Evolutionary conservation across 2,888 invertebrate species (phyloP).

Genomic region (Cabera pusaria): DNA sequence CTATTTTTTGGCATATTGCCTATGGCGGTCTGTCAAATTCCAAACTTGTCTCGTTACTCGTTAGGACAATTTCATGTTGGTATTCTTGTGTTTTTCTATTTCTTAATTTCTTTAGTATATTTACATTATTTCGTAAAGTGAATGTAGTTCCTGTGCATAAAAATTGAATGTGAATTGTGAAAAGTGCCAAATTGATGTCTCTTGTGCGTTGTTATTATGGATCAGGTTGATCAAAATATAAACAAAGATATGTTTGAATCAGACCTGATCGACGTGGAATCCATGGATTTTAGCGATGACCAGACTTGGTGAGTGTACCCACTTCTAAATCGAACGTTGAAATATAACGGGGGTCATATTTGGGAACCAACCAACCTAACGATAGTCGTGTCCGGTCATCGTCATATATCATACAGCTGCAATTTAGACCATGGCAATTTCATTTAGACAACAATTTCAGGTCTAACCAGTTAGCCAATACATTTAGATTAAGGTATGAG

Average conservation of each 20-base stretch:
- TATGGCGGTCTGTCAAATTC: slow-evolving; percentile 66
- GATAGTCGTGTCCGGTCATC: slow-evolving; percentile 39
- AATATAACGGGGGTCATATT: too few species aligned
- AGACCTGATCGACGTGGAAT: slow-evolving; percentile 83
- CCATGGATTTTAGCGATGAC: slow-evolving; percentile 80
- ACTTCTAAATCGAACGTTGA: slow-evolving; percentile 10
- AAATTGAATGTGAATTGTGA: slow-evolving; percentile 66
- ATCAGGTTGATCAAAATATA: slow-evolving; percentile 80
- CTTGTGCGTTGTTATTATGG: slow-evolving; percentile 65
- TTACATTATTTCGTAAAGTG: slow-evolving; percentile 62
- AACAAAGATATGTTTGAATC: slow-evolving; percentile 81
- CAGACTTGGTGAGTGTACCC: slow-evolving; percentile 82
- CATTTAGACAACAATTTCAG: slow-evolving; percentile 34
- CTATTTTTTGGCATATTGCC: slow-evolving; percentile 56
- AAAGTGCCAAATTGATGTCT: slow-evolving; percentile 81
- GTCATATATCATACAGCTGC: slow-evolving; percentile 39
- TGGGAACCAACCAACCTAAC: too few species aligned
- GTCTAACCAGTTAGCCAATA: slow-evolving; percentile 36
- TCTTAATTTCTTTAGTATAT: slow-evolving; percentile 66
- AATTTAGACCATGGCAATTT: slow-evolving; percentile 35
- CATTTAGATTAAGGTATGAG: slow-evolving; percentile 9
- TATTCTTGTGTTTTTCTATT: slow-evolving; percentile 60
- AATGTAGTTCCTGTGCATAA: slow-evolving; percentile 61
- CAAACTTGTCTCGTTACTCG: slow-evolving; percentile 74
- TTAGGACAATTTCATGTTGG: slow-evolving; percentile 68